phyloP scores from a whole-genome alignment of 2,888 invertebrate species.

The Drosophila lutescens region DNA sequence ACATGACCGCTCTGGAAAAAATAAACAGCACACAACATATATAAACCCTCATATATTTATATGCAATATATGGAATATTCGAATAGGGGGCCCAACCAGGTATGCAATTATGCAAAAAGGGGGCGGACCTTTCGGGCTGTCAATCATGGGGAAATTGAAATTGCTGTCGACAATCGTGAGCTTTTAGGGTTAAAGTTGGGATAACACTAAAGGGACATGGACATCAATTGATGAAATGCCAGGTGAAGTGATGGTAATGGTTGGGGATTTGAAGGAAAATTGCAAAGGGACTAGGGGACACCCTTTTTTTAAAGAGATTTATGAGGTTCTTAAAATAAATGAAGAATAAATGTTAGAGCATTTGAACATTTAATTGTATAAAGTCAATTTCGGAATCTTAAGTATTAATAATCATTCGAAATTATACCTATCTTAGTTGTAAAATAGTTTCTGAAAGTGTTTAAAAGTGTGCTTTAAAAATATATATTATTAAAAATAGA shows the following conservation, averaged over 20 bases:
- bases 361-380: too few relatives aligned
- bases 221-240: constrained; percentile 33
- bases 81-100: constrained; percentile 28
- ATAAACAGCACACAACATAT: not conserved
- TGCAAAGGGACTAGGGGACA: not conserved
- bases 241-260: constrained; percentile 10
- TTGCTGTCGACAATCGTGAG: constrained; percentile 61
- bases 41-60: constrained; percentile 9
- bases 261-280: not conserved
- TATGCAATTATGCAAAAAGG: constrained; percentile 66
- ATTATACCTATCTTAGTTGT: too few relatives aligned
- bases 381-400: too few relatives aligned
- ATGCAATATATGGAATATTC: constrained; percentile 19
- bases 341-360: too few relatives aligned
- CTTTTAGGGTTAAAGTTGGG: constrained; percentile 69
- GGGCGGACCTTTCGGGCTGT: constrained; percentile 30
- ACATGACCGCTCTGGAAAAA: constrained; percentile 3
- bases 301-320: not conserved
- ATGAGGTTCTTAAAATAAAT: not conserved
- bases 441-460: too few relatives aligned
- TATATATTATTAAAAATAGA: too few relatives aligned
- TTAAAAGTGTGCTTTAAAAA: too few relatives aligned
- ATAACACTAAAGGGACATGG: constrained; percentile 47
- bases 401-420: too few relatives aligned
- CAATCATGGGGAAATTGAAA: constrained; percentile 67